Percentiles rank a stretch among this genome's conserved stretches.
Conservation (phyloP, 1,140 invertebrate species). For the Hormaphis cornu region DNA sequence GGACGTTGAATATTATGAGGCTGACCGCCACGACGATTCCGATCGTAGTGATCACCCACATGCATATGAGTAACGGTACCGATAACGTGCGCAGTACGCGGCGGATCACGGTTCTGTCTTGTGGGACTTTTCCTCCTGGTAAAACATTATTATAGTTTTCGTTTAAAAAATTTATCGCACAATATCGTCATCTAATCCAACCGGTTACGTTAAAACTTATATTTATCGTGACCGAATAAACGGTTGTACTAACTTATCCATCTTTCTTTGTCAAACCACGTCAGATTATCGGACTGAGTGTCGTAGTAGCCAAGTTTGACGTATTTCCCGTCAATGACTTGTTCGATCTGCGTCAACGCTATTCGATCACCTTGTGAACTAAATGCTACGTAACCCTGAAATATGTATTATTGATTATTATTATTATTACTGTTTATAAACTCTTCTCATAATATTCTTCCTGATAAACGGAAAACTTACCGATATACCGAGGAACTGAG, state of each 20-base stretch:
- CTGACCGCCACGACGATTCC: conserved; percentile 74
- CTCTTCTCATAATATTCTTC: too few species aligned
- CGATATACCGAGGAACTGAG: conserved; percentile 94
- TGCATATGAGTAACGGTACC: conserved; percentile 76
- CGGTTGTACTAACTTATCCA: conserved; percentile 78
- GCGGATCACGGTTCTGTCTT: conserved; percentile 83
- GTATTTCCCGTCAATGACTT: conserved; percentile 91
- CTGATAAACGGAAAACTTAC: conserved; percentile 67
- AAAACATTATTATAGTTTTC: conserved; percentile 36
- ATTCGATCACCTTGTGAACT: conserved; percentile 97
- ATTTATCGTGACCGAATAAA: too few species aligned
- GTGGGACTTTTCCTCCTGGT: conserved; percentile 70
- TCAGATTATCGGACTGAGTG: conserved; percentile 85
- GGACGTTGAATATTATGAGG: conserved; percentile 82
- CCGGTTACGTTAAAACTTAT: too few species aligned
- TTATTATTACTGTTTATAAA: too few species aligned
- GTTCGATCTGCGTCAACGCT: conserved; percentile 96
- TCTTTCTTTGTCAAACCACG: conserved; percentile 79
- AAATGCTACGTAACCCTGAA: conserved; percentile 82
- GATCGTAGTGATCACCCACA: conserved; percentile 75
- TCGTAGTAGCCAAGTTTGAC: conserved; percentile 94
- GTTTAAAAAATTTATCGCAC: too few species aligned
- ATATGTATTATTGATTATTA: neutral
- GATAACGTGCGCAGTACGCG: conserved; percentile 75
- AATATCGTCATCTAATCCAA: too few species aligned